These are phyloP conservation scores for Phainopepla nitens DNA, from an alignment of 2,113 vertebrate species.

Conservation along the genomic window DNA sequence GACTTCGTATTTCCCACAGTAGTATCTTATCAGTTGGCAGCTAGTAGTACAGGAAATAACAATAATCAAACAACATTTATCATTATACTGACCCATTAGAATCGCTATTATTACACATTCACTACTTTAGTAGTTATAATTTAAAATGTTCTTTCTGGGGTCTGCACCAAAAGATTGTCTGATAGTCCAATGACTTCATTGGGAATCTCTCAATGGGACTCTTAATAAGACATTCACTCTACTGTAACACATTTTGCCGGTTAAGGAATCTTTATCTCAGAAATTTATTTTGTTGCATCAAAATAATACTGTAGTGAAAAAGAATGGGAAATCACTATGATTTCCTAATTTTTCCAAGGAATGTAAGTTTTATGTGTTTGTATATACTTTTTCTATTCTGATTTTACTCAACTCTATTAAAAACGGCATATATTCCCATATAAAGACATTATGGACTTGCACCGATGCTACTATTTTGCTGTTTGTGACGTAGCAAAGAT, in stretches of 20 bases:
- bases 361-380: neutral
- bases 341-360: neutral
- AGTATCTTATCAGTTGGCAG: constrained; percentile 7
- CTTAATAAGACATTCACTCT: neutral
- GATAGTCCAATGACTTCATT: neutral
- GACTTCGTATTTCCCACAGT: neutral
- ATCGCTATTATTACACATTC: neutral
- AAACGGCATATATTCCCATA: neutral
- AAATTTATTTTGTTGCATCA: neutral
- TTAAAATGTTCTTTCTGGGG: neutral
- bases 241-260: neutral
- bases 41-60: neutral
- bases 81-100: neutral
- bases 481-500: neutral
- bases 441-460: neutral
- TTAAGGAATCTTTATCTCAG: neutral
- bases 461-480: neutral
- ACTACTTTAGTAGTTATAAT: neutral
- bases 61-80: constrained; percentile 12
- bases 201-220: neutral
- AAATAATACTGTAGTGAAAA: neutral
- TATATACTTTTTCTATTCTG: neutral
- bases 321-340: neutral
- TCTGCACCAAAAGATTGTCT: neutral
- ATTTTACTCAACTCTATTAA: neutral